Conservation (phyloP, 1,140 invertebrate genomes). For the Zaprionus ornatus region DNA sequence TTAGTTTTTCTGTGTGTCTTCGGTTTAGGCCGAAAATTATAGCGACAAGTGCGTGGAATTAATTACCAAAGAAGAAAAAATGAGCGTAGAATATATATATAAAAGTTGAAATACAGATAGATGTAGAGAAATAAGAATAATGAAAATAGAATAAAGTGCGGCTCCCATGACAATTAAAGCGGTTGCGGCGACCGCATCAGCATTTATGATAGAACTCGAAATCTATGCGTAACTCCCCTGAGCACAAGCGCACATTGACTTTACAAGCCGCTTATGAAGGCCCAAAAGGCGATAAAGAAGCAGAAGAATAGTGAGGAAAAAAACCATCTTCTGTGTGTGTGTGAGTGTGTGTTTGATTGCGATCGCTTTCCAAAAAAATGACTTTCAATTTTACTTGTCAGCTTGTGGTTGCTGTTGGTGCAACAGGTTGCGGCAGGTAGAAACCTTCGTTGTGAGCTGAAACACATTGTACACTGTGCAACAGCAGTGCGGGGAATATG, state of each 20-base stretch:
- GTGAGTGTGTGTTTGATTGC: slow-evolving; percentile 36
- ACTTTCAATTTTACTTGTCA: slow-evolving; percentile 68
- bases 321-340: slow-evolving; percentile 19
- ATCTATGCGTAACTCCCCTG: not conserved
- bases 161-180: slow-evolving; percentile 75
- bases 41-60: slow-evolving; percentile 77
- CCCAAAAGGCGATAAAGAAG: not conserved
- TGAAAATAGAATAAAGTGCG: slow-evolving; percentile 53
- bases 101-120: slow-evolving; percentile 34
- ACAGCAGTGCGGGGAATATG: not conserved
- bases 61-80: slow-evolving; percentile 58
- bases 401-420: slow-evolving; percentile 27
- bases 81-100: slow-evolving; percentile 21
- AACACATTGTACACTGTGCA: slow-evolving; percentile 17
- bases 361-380: slow-evolving; percentile 52
- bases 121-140: slow-evolving; percentile 36
- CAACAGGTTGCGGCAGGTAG: slow-evolving; percentile 37
- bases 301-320: not conserved
- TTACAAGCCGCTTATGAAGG: slow-evolving; percentile 62
- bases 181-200: not conserved
- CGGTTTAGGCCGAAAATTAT: slow-evolving; percentile 62
- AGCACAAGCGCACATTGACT: slow-evolving; percentile 71
- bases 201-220: not conserved
- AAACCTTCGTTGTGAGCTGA: not conserved
- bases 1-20: slow-evolving; percentile 4